phyloP scores from a whole-genome alignment of 2,888 invertebrate genomes.

The Tolmerus cingulatus region DNA sequence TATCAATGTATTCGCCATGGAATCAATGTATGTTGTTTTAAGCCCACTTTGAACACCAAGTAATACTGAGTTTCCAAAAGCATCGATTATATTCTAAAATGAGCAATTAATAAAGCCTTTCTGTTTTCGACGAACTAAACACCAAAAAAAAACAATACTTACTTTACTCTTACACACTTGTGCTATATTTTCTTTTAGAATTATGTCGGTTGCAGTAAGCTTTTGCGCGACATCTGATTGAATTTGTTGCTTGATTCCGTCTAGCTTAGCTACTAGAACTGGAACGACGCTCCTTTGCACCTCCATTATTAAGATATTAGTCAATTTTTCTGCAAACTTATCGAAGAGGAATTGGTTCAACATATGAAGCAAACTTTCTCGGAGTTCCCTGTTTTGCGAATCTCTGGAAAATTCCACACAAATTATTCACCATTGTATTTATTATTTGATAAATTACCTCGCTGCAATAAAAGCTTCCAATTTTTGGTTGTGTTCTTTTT shows the following conservation, averaged over 20 bases:
- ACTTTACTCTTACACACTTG: conserved; percentile 84
- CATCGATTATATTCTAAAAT: conserved; percentile 75
- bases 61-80: conserved; percentile 74
- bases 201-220: conserved; percentile 75
- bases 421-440: conserved; percentile 37
- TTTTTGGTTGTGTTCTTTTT: conserved; percentile 60
- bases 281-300: conserved; percentile 67
- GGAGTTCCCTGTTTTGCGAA: conserved; percentile 65
- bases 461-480: conserved; percentile 58
- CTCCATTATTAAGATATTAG: conserved; percentile 67
- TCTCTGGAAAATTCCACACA: conserved; percentile 58
- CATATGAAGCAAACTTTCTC: conserved; percentile 65
- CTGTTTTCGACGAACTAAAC: neutral
- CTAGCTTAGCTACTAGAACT: conserved; percentile 73
- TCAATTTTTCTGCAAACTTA: conserved; percentile 67
- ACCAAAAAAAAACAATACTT: conserved; percentile 50
- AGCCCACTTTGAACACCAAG: conserved; percentile 76
- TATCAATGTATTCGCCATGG: conserved; percentile 77
- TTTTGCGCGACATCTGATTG: conserved; percentile 78
- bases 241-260: conserved; percentile 77
- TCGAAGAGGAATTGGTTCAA: conserved; percentile 67
- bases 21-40: conserved; percentile 79
- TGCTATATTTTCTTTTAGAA: conserved; percentile 80
- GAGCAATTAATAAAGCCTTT: neutral
- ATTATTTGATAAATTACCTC: conserved; percentile 52